Percentiles rank a stretch among this genome's conserved stretches.
phyloP scores from a whole-genome alignment of 2,888 invertebrate species.

The Aelia acuminata region DNA sequence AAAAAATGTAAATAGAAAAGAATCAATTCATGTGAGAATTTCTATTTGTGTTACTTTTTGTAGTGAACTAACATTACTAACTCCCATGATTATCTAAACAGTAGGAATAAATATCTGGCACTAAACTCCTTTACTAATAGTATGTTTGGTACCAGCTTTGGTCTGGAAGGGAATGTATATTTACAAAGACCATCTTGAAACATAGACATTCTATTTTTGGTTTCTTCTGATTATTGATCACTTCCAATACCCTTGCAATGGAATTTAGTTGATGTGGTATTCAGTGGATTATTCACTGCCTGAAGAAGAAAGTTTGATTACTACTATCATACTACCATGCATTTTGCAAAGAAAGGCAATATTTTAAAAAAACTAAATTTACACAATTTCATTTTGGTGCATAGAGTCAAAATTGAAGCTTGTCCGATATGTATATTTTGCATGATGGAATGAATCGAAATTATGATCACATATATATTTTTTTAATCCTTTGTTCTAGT shows the following conservation, averaged over 20 bases:
- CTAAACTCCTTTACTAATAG: not conserved
- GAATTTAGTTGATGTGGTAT: not conserved
- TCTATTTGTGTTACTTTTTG: not conserved
- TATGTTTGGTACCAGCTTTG: not conserved
- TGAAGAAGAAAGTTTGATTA: not conserved
- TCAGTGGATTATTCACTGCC: not conserved
- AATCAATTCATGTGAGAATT: not conserved
- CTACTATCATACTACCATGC: not conserved
- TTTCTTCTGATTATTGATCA: not conserved
- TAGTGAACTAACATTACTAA: not conserved
- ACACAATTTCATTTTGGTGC: not conserved
- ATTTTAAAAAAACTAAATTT: not conserved
- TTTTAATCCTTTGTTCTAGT: no score
- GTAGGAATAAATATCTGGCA: constrained; percentile 3
- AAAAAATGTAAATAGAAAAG: not conserved
- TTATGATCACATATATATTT: no score
- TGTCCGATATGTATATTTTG: not conserved
- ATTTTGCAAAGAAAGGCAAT: not conserved
- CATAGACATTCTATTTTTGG: constrained; percentile 16
- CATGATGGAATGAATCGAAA: constrained; percentile 9
- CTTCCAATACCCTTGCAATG: not conserved
- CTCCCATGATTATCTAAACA: not conserved
- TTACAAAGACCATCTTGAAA: constrained; percentile 28
- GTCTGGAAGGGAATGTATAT: constrained; percentile 5
- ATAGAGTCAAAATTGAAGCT: not conserved